Evolutionary conservation across 2,888 invertebrate species (phyloP), one percentile per base, ranked within the genome.

Genomic region (Endotricha flammealis): DNA sequence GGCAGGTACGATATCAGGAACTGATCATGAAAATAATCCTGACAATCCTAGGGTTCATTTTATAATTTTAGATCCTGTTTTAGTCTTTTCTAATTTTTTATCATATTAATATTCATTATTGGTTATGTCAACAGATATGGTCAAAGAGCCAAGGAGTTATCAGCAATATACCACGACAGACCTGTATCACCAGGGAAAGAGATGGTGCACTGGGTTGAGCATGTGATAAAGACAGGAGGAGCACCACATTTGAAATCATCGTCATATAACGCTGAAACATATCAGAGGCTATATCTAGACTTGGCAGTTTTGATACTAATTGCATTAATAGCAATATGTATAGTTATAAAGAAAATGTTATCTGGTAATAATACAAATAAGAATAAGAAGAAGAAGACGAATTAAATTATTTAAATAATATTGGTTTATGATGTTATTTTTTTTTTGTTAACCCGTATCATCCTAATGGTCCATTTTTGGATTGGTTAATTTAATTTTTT

Each of bases 121-220:
- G n/a, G n/a, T n/a, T n/a, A 20, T 14, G 3, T 23, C 57, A 53
- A 4, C 54, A 75, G 74, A 9, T 74, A 70, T 31, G 29, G 27
- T 2, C 24, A 56, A 6, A 63, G 46, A 17, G 59, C 50, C 0
- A 58, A 69, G 27, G 59, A 66, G 16, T 37, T 70, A 0, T 74
- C 75, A 0, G 47, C 53, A 2, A 43, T 67, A 9, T 74, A 68
- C 45, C 72, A 71, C 34, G 55, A 73, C 30, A 81, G 91, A 1
- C 89, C 88, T 0, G 67, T 86, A 33, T 69, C 85, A 4, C 89
- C 92, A 0, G 67, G 90, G 32, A 87, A 88, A 10, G 88, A 88
- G 7, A 86, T 92, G 12, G 76, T 90, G n/a, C 91, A 90, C 73
- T 92, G 92, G 92, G 86, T 91, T 22, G 91, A 92, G 61, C 90